These are phyloP conservation scores for Buteo buteo DNA, from an alignment of 2,113 vertebrate species.

Conservation along the genomic window DNA sequence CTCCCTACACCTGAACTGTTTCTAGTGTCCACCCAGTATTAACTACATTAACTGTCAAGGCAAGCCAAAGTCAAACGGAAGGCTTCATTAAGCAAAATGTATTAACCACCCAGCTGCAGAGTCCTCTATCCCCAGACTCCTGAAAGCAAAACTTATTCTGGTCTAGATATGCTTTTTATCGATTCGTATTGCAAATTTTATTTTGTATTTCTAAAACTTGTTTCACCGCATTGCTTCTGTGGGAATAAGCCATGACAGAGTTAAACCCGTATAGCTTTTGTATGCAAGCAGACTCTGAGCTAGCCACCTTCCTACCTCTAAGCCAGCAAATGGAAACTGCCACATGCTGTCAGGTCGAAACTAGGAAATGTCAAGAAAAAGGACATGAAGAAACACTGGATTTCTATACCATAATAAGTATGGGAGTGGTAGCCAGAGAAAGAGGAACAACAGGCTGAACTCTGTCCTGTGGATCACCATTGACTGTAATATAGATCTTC, in stretches of 20 bases:
- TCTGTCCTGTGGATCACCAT: not conserved
- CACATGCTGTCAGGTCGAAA: not conserved
- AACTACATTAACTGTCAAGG: not conserved
- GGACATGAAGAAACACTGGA: accelerated
- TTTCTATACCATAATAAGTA: not conserved
- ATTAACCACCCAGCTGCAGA: not conserved
- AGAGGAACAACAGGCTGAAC: not conserved
- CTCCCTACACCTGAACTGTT: not conserved
- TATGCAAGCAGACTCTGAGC: not conserved
- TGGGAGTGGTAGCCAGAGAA: not conserved
- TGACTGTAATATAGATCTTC: not conserved
- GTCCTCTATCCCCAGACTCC: not conserved
- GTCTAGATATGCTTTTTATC: not conserved
- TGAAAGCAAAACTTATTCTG: not conserved
- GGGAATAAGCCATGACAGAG: not conserved
- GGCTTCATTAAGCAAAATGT: not conserved
- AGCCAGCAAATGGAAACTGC: not conserved
- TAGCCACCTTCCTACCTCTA: not conserved
- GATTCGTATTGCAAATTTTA: not conserved
- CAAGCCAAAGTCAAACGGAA: not conserved
- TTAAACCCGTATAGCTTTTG: not conserved
- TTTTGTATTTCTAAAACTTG: not conserved
- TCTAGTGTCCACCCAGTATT: not conserved
- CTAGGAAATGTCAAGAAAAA: not conserved
- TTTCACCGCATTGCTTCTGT: not conserved